phyloP scores from a whole-genome alignment of 2,113 vertebrate species.

The Podocnemis expansa region DNA sequence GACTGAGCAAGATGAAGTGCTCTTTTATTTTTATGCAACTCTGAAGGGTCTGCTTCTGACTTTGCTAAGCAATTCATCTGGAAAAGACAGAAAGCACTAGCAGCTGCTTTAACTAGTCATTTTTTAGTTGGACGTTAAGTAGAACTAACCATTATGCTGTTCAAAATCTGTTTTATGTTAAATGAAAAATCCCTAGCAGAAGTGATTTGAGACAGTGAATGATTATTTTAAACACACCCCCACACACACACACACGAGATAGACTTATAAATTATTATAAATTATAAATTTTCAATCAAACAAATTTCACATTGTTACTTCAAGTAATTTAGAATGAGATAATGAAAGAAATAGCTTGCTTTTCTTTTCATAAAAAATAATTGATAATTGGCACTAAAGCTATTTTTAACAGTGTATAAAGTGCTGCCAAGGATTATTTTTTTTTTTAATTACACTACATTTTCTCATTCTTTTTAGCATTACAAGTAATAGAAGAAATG shows the following conservation, averaged over 20 bases:
- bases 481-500: neutral
- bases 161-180: neutral
- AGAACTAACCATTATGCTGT: neutral
- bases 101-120: neutral
- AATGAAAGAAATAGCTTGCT: neutral
- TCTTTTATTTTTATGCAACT: neutral
- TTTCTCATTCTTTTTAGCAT: neutral
- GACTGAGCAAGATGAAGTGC: neutral
- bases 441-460: neutral
- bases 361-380: neutral
- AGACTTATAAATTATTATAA: neutral
- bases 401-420: neutral
- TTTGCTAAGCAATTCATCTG: neutral
- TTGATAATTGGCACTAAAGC: neutral
- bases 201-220: neutral
- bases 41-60: neutral
- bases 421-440: neutral
- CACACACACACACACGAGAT: too few relatives aligned
- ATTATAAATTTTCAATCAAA: neutral
- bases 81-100: neutral
- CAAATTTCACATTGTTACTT: neutral
- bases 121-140: neutral
- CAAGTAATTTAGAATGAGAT: neutral
- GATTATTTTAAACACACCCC: too few relatives aligned
- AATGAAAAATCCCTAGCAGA: neutral